These are phyloP conservation scores for Steinernema hermaphroditum DNA, from an alignment of 2,888 invertebrate genomes.

Conservation along the genomic window DNA sequence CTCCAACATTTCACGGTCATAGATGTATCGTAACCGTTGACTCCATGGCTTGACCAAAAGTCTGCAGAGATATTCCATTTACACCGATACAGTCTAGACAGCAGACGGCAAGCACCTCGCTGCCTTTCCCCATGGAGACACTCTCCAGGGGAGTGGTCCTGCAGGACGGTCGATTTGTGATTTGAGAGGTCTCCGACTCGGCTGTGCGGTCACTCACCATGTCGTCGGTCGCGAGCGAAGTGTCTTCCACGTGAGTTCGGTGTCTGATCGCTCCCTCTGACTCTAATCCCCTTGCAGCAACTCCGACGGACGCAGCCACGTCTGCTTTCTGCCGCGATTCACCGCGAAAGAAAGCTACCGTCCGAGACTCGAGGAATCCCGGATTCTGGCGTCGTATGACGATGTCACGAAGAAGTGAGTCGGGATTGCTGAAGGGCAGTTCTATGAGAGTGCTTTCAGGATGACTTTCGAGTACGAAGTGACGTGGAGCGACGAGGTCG, in stretches of 20 bases:
- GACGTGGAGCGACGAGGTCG: background rate
- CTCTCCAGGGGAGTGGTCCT: no score
- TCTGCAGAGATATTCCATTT: no score
- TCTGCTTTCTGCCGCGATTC: background rate
- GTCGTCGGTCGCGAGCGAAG: background rate
- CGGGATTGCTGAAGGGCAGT: background rate
- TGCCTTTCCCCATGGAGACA: no score
- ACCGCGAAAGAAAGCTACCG: background rate
- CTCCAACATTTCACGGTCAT: no score
- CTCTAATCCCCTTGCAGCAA: background rate
- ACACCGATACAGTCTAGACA: no score
- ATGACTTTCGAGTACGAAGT: background rate
- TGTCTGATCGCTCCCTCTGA: background rate
- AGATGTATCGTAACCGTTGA: no score
- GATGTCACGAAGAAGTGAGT: background rate
- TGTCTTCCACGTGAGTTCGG: slow-evolving; percentile 1
- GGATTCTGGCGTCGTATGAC: background rate
- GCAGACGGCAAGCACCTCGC: no score
- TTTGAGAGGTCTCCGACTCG: background rate
- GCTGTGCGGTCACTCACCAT: background rate
- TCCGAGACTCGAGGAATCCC: background rate
- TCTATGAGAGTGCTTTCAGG: background rate
- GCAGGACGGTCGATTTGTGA: no score
- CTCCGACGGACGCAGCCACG: background rate
- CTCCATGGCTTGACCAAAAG: no score